Conservation (phyloP, 2,113 vertebrate genomes). For the Ranitomeya imitator region DNA sequence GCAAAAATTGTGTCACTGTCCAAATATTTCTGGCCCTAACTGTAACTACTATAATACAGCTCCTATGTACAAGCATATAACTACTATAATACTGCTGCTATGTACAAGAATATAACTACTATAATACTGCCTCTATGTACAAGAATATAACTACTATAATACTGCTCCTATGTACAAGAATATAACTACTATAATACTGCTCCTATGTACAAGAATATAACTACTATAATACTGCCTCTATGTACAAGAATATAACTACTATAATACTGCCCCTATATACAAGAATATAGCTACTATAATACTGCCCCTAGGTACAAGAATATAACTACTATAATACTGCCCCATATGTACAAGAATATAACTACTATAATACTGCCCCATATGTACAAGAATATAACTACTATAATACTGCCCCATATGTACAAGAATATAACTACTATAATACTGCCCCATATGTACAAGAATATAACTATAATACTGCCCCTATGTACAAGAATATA, state of each 20-base stretch:
- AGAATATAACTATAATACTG: background rate
- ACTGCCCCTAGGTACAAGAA: no score
- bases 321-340: no score
- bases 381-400: background rate
- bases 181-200: background rate
- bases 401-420: background rate
- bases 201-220: no score
- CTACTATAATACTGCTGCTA: background rate
- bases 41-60: no score
- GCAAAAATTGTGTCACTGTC: no score
- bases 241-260: no score
- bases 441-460: background rate
- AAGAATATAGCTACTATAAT: no score
- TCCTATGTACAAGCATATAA: background rate
- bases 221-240: no score
- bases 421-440: background rate
- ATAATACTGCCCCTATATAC: no score
- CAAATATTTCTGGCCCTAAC: no score
- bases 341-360: background rate
- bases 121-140: background rate
- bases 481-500: no score
- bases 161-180: background rate
- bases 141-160: background rate
- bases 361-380: background rate
- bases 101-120: background rate